phyloP scores from a whole-genome alignment of 2,888 invertebrate genomes.

The Lasioglossum leucozonium region DNA sequence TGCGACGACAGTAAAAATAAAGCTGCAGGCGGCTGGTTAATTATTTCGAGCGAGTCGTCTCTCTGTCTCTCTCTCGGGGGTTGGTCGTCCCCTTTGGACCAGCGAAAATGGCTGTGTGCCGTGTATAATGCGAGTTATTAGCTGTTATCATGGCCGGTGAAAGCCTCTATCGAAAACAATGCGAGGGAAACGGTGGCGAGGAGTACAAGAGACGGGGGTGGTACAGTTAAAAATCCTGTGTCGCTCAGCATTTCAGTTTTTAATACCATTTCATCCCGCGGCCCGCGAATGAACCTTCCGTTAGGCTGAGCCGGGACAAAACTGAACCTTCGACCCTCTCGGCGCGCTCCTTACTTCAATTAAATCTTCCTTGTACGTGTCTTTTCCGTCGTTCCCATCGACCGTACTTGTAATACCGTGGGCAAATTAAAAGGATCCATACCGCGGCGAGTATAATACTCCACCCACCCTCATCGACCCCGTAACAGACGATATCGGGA shows the following conservation, averaged over 20 bases:
- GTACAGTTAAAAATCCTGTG: slow-evolving; percentile 40
- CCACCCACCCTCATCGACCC: background rate
- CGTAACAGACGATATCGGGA: background rate
- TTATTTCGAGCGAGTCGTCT: slow-evolving; percentile 1
- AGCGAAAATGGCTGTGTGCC: slow-evolving; percentile 23
- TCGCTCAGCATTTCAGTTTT: slow-evolving; percentile 37
- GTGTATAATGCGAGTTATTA: slow-evolving; percentile 46
- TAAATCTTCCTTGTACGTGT: slow-evolving; percentile 31
- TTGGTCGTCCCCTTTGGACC: background rate
- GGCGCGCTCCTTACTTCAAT: slow-evolving; percentile 42
- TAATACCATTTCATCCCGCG: slow-evolving; percentile 52
- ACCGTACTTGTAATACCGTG: slow-evolving; percentile 16
- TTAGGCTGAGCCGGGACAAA: background rate
- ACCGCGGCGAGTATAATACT: background rate
- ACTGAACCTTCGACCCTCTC: slow-evolving; percentile 24
- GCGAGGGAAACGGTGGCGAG: slow-evolving; percentile 4
- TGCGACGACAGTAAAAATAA: background rate
- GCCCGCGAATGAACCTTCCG: slow-evolving; percentile 20
- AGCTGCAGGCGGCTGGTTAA: background rate
- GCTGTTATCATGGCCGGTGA: slow-evolving; percentile 24
- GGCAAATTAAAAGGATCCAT: slow-evolving; percentile 14
- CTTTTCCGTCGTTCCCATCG: background rate
- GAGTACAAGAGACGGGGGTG: background rate
- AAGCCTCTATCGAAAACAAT: slow-evolving; percentile 27
- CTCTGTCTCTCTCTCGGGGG: background rate